These are phyloP conservation scores for Columba livia DNA, from an alignment of 2,113 vertebrate species.

Conservation along the genomic window DNA sequence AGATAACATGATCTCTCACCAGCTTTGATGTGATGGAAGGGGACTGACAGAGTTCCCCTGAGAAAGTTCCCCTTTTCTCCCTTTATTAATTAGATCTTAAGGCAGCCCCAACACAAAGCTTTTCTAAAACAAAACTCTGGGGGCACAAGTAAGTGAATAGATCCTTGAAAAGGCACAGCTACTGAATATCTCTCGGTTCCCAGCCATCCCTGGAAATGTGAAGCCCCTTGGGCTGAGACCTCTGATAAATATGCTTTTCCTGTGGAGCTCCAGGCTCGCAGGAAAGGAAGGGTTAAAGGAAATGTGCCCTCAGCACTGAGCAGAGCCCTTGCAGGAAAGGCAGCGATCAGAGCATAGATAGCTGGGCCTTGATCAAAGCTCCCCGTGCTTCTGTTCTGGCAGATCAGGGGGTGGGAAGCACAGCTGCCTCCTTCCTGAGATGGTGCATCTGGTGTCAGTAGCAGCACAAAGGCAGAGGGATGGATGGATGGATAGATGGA, in stretches of 20 bases:
- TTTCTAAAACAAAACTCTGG: neutral
- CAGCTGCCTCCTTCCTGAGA: slow-evolving; percentile 1
- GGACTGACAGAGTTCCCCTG: neutral
- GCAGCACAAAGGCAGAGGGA: neutral
- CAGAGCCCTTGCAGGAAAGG: neutral
- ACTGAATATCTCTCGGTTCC: neutral
- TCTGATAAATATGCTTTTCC: neutral
- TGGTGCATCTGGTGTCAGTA: neutral
- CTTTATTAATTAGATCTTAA: neutral
- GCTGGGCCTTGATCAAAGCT: slow-evolving; percentile 27
- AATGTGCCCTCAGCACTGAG: neutral
- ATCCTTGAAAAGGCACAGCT: neutral
- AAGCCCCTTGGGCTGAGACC: neutral
- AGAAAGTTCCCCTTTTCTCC: neutral
- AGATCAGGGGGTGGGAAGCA: neutral
- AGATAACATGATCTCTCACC: neutral
- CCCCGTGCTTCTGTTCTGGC: slow-evolving; percentile 12
- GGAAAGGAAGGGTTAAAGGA: slow-evolving; percentile 16
- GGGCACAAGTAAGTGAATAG: neutral
- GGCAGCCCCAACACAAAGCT: neutral
- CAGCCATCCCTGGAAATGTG: neutral
- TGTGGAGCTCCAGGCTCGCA: neutral
- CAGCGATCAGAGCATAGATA: neutral
- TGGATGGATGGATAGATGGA: too few relatives aligned
- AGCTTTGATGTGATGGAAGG: slow-evolving; percentile 31